These are phyloP conservation scores for Coturnix japonica DNA, from an alignment of 2,113 vertebrate species.

Conservation along the genomic window DNA sequence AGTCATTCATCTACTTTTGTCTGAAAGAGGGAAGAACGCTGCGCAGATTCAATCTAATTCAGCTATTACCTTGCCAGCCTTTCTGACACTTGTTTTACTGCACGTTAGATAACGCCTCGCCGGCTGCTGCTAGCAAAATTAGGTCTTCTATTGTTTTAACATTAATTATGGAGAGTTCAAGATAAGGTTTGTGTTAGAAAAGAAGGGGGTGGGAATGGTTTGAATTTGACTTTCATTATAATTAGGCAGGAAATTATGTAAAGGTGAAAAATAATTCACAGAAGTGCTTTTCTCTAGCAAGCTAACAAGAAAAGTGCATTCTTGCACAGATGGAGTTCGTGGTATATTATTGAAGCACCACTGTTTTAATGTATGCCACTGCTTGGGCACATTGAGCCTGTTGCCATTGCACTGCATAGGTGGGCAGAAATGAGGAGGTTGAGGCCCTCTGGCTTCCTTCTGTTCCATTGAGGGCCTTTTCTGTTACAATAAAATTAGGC, in stretches of 20 bases:
- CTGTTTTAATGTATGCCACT: background rate
- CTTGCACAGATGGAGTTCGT: background rate
- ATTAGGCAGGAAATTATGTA: conserved; percentile 55
- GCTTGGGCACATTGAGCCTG: background rate
- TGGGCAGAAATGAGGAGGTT: background rate
- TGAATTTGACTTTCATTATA: conserved; percentile 39
- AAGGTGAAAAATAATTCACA: conserved; percentile 42
- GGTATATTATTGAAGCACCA: background rate
- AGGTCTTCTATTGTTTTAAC: conserved; percentile 61
- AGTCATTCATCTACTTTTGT: background rate
- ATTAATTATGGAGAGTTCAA: conserved; percentile 56
- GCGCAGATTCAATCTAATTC: background rate
- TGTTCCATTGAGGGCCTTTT: background rate
- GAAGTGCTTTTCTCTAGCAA: background rate
- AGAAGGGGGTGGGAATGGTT: conserved; percentile 9
- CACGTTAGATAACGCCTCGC: conserved; percentile 12
- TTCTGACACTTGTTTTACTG: background rate
- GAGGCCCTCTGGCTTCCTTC: background rate
- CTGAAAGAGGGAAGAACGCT: background rate
- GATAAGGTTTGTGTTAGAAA: conserved; percentile 41
- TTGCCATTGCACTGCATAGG: accelerated
- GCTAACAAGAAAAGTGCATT: background rate
- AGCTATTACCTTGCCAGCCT: background rate
- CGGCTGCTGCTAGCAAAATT: conserved; percentile 46
- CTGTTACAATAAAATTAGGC: background rate